A percentile compares a stretch with the other conserved stretches of the same genome.
phyloP scores from a whole-genome alignment of 2,113 vertebrate species.

The Pseudorasbora parva region DNA sequence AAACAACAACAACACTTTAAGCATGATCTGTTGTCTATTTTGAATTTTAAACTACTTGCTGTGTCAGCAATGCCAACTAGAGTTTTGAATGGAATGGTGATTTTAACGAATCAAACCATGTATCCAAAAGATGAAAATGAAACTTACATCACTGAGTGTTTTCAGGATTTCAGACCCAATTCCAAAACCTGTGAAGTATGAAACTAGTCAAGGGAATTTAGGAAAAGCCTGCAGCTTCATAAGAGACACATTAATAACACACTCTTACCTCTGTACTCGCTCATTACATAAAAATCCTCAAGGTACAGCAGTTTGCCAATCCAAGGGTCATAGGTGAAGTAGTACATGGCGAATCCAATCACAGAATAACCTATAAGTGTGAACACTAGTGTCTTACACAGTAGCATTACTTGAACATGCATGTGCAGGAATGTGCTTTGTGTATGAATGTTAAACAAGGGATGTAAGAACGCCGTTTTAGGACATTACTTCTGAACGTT shows the following conservation, averaged over 20 bases:
- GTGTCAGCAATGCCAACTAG: not conserved
- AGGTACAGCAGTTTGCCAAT: constrained; percentile 96
- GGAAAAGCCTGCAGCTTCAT: no score
- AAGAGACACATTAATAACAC: not conserved
- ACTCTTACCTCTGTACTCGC: constrained; percentile 86
- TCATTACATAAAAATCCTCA: constrained; percentile 97
- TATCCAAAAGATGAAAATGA: not conserved
- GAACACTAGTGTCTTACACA: not conserved
- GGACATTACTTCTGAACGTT: not conserved
- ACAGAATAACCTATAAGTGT: constrained; percentile 77
- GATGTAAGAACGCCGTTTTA: no score
- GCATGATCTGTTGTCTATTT: not conserved
- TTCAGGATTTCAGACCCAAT: constrained; percentile 95
- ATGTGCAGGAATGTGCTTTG: not conserved
- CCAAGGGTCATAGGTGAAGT: constrained; percentile 98
- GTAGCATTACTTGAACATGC: not conserved
- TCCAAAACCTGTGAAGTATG: constrained; percentile 81
- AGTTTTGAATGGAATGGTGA: not conserved
- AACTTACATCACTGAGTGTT: constrained; percentile 86
- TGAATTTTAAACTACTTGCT: not conserved
- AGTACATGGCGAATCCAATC: constrained; percentile 98
- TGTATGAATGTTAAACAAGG: not conserved
- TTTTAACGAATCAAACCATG: not conserved
- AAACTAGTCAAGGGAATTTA: not conserved
- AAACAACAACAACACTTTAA: not conserved